Conservation (phyloP, 2,888 invertebrate genomes). For the Acanthosepion pharaonis region DNA sequence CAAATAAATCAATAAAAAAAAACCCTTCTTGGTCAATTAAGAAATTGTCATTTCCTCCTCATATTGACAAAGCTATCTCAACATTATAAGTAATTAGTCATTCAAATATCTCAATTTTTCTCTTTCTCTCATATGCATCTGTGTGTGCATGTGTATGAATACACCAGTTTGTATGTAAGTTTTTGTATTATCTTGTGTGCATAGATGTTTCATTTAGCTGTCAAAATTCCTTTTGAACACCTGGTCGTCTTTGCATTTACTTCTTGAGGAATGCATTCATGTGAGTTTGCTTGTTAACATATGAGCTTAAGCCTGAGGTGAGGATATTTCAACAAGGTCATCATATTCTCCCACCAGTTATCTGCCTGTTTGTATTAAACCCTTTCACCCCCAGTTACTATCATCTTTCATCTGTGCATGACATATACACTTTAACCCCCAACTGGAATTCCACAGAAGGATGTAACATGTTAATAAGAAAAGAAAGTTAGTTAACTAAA, state of each 20-base stretch:
- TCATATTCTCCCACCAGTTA: background rate
- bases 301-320: background rate
- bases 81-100: too few species aligned
- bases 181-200: background rate
- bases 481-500: too few species aligned
- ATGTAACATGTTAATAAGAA: background rate
- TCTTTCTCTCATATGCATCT: too few species aligned
- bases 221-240: background rate
- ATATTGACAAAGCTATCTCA: too few species aligned
- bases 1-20: too few species aligned
- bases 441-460: background rate
- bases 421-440: background rate
- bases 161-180: too few species aligned
- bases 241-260: background rate
- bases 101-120: too few species aligned
- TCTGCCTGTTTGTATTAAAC: too few species aligned
- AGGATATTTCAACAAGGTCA: background rate
- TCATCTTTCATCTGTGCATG: background rate
- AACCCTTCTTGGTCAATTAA: too few species aligned
- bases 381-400: background rate
- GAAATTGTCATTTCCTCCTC: too few species aligned
- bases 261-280: background rate
- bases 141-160: too few species aligned
- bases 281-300: background rate
- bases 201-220: background rate